A percentile compares a stretch with the other conserved stretches of the same genome.
phyloP scores from a whole-genome alignment of 2,797 vertebrate genomes.

The Fratercula arctica region DNA sequence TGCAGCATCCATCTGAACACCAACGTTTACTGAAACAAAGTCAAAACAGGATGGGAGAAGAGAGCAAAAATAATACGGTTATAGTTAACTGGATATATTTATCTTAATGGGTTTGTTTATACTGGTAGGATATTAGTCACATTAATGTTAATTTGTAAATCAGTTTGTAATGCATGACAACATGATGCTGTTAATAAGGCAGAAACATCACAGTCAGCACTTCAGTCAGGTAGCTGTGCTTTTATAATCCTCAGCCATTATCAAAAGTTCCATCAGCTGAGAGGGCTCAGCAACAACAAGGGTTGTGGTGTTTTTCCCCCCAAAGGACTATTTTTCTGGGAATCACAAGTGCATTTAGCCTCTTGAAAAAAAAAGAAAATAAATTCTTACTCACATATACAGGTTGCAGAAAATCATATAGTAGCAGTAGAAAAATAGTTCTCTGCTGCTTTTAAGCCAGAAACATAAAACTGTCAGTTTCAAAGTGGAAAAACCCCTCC shows the following conservation, averaged over 20 bases:
- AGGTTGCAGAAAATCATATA: background rate
- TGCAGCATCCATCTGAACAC: background rate
- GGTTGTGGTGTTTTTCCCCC: background rate
- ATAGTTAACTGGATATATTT: conserved; percentile 10
- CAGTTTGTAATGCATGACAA: background rate
- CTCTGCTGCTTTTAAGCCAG: background rate
- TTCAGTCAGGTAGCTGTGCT: background rate
- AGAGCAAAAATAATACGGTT: background rate
- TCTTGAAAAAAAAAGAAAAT: background rate
- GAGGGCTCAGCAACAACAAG: background rate
- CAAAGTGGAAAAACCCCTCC: background rate
- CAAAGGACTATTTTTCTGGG: background rate
- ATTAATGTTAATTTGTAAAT: conserved; percentile 9
- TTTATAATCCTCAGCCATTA: background rate
- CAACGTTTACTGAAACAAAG: background rate
- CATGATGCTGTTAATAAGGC: background rate
- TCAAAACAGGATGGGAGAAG: background rate
- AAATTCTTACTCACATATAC: background rate
- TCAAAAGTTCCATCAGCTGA: background rate
- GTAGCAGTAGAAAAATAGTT: background rate
- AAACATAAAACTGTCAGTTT: background rate
- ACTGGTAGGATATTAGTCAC: background rate
- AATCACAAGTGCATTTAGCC: background rate
- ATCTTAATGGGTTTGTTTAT: conserved; percentile 20
- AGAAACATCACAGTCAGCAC: conserved; percentile 14